Evolutionary conservation across 2,113 vertebrate genomes (phyloP).

Genomic region (Trichomycterus rosablanca): DNA sequence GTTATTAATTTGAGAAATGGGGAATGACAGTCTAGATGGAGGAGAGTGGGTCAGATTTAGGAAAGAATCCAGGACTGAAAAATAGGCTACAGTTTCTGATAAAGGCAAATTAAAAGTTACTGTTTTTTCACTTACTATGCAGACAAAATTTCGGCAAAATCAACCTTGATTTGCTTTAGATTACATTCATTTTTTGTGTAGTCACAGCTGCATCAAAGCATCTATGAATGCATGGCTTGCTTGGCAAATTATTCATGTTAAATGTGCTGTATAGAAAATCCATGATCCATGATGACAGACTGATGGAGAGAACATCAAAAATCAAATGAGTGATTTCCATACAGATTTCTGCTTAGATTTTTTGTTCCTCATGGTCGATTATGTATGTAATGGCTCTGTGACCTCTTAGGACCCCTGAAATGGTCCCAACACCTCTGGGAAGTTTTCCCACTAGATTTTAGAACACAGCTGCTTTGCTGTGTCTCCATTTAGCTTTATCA

Average conservation of each 20-base stretch:
- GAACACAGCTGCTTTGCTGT: no score
- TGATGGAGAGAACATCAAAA: conserved; percentile 1
- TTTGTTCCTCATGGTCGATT: conserved; percentile 21
- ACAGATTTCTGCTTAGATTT: conserved; percentile 17
- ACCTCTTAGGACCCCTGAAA: conserved; percentile 5
- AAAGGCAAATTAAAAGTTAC: conserved; percentile 1
- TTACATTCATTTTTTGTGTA: conserved; percentile 15
- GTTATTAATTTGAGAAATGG: conserved; percentile 57
- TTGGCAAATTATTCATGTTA: conserved; percentile 15
- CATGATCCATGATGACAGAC: conserved; percentile 18
- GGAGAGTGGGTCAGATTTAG: not conserved
- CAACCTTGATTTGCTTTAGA: no score
- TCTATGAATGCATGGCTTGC: conserved; percentile 21
- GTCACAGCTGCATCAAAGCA: conserved; percentile 23
- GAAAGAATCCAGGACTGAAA: not conserved
- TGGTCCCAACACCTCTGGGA: not conserved
- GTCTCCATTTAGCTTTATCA: no score
- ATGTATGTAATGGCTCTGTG: conserved; percentile 1
- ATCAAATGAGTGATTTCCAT: conserved; percentile 27
- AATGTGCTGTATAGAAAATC: conserved; percentile 31
- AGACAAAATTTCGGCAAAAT: no score
- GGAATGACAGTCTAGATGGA: conserved; percentile 40
- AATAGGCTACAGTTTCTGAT: not conserved
- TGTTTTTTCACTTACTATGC: no score
- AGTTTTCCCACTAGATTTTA: no score